Evolutionary conservation across 2,888 invertebrate genomes (phyloP).

Genomic region (Sarcophaga carnaria): DNA sequence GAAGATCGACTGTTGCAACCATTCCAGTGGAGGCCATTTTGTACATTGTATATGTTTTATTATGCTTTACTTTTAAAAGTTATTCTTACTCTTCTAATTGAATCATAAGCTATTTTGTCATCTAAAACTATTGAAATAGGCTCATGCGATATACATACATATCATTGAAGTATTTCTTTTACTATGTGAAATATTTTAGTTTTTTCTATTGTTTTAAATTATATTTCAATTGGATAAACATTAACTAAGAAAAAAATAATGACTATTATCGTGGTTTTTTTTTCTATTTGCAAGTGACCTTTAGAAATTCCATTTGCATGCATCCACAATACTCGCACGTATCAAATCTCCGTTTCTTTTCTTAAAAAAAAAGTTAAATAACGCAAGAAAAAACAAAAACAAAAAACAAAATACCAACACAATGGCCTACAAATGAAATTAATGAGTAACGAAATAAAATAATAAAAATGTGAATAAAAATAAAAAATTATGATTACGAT

Average conservation of each 20-base stretch:
- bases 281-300: slow-evolving; percentile 33
- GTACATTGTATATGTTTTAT: no score
- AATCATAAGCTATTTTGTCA: no score
- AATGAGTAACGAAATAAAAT: neutral
- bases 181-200: no score
- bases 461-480: slow-evolving; percentile 20
- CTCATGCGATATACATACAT: no score
- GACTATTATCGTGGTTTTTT: slow-evolving; percentile 35
- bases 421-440: slow-evolving; percentile 50
- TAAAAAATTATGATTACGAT: slow-evolving; percentile 31
- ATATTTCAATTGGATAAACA: slow-evolving; percentile 25
- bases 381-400: slow-evolving; percentile 29
- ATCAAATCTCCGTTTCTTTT: slow-evolving; percentile 41
- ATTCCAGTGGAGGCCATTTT: no score
- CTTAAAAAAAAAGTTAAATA: slow-evolving; percentile 1
- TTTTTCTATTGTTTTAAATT: slow-evolving; percentile 7
- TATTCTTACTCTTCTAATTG: no score
- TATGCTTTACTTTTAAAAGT: no score
- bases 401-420: slow-evolving; percentile 27
- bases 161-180: no score
- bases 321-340: neutral
- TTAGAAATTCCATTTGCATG: slow-evolving; percentile 62
- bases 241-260: slow-evolving; percentile 25
- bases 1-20: no score
- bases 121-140: no score